Evolutionary conservation across 2,113 vertebrate species (phyloP).

Genomic region (Antechinus flavipes): DNA sequence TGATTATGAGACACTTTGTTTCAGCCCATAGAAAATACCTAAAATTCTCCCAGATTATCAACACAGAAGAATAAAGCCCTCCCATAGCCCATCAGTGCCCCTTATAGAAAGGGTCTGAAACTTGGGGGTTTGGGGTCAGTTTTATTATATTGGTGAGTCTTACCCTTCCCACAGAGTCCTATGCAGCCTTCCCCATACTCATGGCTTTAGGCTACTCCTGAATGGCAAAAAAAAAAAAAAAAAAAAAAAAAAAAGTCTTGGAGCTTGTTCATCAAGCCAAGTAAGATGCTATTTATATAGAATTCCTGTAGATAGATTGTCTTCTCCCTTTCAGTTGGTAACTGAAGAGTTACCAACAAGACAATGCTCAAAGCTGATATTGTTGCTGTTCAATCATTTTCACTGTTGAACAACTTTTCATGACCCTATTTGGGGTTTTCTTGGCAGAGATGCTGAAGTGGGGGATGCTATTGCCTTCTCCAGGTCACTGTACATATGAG

Average conservation of each 20-base stretch:
- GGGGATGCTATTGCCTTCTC: neutral
- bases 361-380: neutral
- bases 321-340: neutral
- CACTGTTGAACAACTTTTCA: neutral
- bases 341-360: neutral
- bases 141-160: neutral
- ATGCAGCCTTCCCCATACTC: neutral
- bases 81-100: neutral
- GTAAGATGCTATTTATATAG: conserved; percentile 10
- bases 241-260: neutral
- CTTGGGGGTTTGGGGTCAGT: neutral
- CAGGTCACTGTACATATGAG: neutral
- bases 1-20: neutral
- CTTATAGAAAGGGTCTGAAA: neutral
- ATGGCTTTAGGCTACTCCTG: neutral
- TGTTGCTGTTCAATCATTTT: neutral
- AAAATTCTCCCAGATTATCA: neutral
- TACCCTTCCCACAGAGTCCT: neutral
- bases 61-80: neutral
- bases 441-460: neutral
- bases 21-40: neutral
- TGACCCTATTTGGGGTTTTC: neutral
- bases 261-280: neutral
- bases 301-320: neutral
- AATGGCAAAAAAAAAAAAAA: neutral